Conservation (phyloP, 2,888 invertebrate genomes). For the Drosophila tripunctata region DNA sequence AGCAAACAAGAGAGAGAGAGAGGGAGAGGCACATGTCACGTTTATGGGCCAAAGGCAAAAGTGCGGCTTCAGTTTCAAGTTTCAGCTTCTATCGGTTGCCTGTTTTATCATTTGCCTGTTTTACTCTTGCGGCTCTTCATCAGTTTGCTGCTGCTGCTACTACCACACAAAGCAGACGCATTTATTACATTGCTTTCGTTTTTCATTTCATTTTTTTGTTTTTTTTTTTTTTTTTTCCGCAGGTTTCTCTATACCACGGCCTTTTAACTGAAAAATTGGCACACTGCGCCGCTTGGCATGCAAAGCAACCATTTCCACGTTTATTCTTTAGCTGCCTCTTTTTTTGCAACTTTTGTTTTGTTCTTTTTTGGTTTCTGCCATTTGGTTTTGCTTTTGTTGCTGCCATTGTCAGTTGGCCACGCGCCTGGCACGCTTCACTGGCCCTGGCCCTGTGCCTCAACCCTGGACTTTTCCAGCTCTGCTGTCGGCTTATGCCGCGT, state of each 20-base stretch:
- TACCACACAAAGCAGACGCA: slow-evolving; percentile 65
- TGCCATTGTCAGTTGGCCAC: slow-evolving; percentile 75
- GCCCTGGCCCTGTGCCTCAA: slow-evolving; percentile 13
- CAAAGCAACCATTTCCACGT: slow-evolving; percentile 71
- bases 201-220: slow-evolving; percentile 37
- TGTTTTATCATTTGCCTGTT: slow-evolving; percentile 35
- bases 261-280: slow-evolving; percentile 78
- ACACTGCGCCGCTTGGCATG: slow-evolving; percentile 72
- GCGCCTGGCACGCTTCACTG: slow-evolving; percentile 69
- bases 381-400: slow-evolving; percentile 50
- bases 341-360: slow-evolving; percentile 21
- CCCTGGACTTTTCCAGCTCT: background rate
- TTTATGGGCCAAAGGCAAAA: slow-evolving; percentile 62
- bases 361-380: slow-evolving; percentile 31
- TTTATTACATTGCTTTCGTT: slow-evolving; percentile 71
- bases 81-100: slow-evolving; percentile 36
- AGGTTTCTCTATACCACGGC: slow-evolving; percentile 24
- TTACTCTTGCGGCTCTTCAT: slow-evolving; percentile 67
- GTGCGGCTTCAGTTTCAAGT: slow-evolving; percentile 29
- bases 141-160: slow-evolving; percentile 25
- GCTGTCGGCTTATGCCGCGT: slow-evolving; percentile 32
- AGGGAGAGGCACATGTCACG: background rate
- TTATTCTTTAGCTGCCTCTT: slow-evolving; percentile 35
- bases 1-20: background rate
- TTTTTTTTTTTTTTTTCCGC: slow-evolving; percentile 31